Percentiles rank a stretch among this genome's conserved stretches.
Conservation (phyloP, 1,140 invertebrate species). For the Littorina saxatilis region DNA sequence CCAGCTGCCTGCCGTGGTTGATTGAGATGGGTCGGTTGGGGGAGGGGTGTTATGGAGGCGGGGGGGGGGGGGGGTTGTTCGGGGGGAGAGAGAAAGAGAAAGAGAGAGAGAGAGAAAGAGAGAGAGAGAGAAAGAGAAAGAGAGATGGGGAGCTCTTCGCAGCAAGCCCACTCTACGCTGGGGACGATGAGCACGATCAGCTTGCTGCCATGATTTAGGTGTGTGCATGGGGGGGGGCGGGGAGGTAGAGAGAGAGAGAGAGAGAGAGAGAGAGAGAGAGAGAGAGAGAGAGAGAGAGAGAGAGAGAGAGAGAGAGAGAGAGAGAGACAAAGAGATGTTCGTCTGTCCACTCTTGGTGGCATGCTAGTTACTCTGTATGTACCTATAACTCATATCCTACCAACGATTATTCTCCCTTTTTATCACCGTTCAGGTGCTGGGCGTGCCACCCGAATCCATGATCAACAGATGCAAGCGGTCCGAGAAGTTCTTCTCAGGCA, state of each 20-base stretch:
- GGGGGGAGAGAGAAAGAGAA: neutral
- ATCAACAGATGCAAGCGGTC: slow-evolving; percentile 22
- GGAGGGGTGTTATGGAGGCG: neutral
- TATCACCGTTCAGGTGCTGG: slow-evolving; percentile 33
- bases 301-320: neutral
- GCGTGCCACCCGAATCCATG: neutral
- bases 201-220: neutral
- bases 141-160: no score
- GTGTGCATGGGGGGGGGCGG: no score
- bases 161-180: no score
- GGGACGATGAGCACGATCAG: neutral
- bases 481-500: slow-evolving; percentile 25
- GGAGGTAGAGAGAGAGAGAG: neutral
- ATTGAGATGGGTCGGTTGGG: neutral
- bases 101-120: neutral
- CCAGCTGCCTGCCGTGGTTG: no score
- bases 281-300: neutral
- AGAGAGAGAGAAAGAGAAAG: neutral
- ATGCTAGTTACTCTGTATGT: no score
- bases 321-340: neutral
- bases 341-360: no score
- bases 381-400: no score
- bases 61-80: neutral
- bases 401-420: no score
- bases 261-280: neutral